A percentile compares a stretch with the other conserved stretches of the same genome.
Conservation (phyloP, 2,113 vertebrate species). For the Micronisus gabar region DNA sequence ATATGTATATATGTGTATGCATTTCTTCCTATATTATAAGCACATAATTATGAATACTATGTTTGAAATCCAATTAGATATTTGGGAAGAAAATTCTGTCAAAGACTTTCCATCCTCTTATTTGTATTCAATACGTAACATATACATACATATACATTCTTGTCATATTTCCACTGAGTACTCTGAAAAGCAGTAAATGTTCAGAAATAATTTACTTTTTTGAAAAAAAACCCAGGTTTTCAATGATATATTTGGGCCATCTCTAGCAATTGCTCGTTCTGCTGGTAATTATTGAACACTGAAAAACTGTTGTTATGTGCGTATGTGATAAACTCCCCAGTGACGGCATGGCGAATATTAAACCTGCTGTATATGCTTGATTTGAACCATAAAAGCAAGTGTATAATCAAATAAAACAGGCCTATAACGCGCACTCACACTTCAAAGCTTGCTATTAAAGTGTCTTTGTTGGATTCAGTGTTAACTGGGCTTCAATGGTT, state of each 20-base stretch:
- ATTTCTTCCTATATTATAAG: background rate
- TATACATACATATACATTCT: background rate
- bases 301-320: background rate
- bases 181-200: background rate
- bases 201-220: background rate
- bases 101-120: background rate
- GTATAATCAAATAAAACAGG: conserved; percentile 12
- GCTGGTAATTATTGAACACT: background rate
- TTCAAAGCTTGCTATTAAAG: background rate
- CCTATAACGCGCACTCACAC: background rate
- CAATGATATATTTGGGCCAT: background rate
- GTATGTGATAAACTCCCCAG: background rate
- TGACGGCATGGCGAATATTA: background rate
- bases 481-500: background rate
- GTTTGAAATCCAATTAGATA: background rate
- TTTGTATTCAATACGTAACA: background rate
- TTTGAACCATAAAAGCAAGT: conserved; percentile 41
- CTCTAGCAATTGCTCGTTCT: background rate
- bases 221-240: background rate
- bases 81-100: background rate
- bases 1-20: background rate
- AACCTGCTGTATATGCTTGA: conserved; percentile 6
- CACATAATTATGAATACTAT: background rate
- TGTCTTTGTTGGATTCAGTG: background rate
- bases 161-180: background rate